Evolutionary conservation across 1,140 invertebrate genomes (phyloP), one percentile per base, ranked within the genome.

Genomic region (Ceratitis capitata): DNA sequence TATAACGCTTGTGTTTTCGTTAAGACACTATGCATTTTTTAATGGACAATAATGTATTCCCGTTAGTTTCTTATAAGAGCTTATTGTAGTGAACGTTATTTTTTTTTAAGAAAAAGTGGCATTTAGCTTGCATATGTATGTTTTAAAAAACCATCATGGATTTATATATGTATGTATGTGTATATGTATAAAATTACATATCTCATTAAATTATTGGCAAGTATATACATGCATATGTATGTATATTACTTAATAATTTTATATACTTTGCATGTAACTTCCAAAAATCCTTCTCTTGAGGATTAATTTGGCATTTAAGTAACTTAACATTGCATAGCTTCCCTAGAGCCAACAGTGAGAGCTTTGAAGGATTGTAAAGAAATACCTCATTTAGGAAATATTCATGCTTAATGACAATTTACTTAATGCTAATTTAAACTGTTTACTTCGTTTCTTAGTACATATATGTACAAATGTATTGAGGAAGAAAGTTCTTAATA

Each of bases 1-100:
- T 12, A 64, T 64, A 58, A 14, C 58, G 14, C n/a, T 26, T 32
- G n/a, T n/a, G n/a, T 26, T 7, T 26, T 7, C 10, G 5, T 83
- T 85, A n/a, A 42, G 19, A 32, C 35, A 29, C 6, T 16, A 23
- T 69, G 29, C 53, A 39, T 26, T 26, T 78, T n/a, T 23, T 26
- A 64, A 82, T 83, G 85, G 89, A 89, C 89, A 89, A 89, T 88
- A 88, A 82, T 85, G 87, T 56, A 12, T 85, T 86, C 42, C 51
- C 69, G 32, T 87, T 88, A 87, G 61, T 88, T 87, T 26, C 1
- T 78, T 6, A 32, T 9, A 23, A 78, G 39, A n/a, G 39, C 6
- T 26, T 19, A 35, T 45, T n/a, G 69, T 23, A 4, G n/a, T 56
- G 4, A 56, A 9, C 51, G n/a, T 6, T 26, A 78, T 12, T 78